Percentiles rank a stretch among this genome's conserved stretches.
Conservation (phyloP, 2,888 invertebrate species). For the Pollenia griseotomentosa region DNA sequence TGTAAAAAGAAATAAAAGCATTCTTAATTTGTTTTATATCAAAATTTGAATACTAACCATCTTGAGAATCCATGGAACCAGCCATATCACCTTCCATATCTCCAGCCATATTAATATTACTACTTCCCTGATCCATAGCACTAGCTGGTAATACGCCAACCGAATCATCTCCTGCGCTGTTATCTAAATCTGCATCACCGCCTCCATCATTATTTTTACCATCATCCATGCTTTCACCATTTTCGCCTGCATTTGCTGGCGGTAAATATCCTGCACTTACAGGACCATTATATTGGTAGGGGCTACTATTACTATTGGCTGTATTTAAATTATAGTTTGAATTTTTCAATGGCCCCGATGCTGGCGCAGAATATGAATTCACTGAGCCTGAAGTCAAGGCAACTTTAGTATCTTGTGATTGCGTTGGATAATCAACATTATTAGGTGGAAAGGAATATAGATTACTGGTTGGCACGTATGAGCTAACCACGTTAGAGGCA, state of each 20-base stretch:
- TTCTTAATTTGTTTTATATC: background rate
- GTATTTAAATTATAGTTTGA: slow-evolving; percentile 72
- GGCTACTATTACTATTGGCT: slow-evolving; percentile 60
- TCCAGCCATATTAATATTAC: slow-evolving; percentile 53
- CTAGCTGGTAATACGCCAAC: slow-evolving; percentile 80
- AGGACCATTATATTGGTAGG: slow-evolving; percentile 78
- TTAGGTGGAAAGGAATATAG: slow-evolving; percentile 83
- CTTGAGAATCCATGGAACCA: slow-evolving; percentile 41
- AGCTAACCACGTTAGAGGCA: slow-evolving; percentile 77
- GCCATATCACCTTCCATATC: slow-evolving; percentile 44
- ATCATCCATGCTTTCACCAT: slow-evolving; percentile 38
- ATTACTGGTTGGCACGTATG: slow-evolving; percentile 79
- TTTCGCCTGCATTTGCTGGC: slow-evolving; percentile 44
- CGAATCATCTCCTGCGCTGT: slow-evolving; percentile 75
- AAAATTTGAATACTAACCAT: slow-evolving; percentile 48
- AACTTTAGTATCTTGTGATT: slow-evolving; percentile 78
- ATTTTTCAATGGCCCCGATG: slow-evolving; percentile 79
- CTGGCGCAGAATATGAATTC: slow-evolving; percentile 82
- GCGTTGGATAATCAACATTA: slow-evolving; percentile 81
- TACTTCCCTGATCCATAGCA: slow-evolving; percentile 76
- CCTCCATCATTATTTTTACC: slow-evolving; percentile 41
- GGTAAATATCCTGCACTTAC: slow-evolving; percentile 76
- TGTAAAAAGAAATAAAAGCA: background rate
- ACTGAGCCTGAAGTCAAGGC: slow-evolving; percentile 78
- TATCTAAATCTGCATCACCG: slow-evolving; percentile 58